Base-by-base conservation (phyloP, 2,888 invertebrate genomes). In the Drosophila barbarae region DNA sequence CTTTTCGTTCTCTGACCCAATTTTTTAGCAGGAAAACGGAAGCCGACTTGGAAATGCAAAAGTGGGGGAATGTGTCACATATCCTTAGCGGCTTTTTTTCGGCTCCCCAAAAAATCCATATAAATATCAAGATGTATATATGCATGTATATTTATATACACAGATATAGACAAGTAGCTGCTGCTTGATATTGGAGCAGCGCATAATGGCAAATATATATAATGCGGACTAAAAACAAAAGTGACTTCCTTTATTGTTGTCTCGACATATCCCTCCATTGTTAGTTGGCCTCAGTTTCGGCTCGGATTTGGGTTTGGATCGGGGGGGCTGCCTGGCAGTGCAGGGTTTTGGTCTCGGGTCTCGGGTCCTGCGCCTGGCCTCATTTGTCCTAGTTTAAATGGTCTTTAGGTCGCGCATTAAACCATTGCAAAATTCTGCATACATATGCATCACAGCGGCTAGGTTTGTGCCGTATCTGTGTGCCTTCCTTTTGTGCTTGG, bases 221-320 rank as follows among this genome's bases (percentile, higher is more conserved):
- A 80, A 85, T 83, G 85, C 77, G 81, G 85, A 72, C 78, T 76
- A 74, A 77, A 84, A 82, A 73, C 80, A 86, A 82, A 82, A 82
- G 85, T 76, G 74, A 72, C 79, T 76, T 47, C 42, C 60, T 68
- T 47, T 87, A 84, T 79, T 79, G 76, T 79, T 84, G 74, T 73
- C 84, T 72, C 72, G 83, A 83, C 85, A 86, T 71, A 85, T 85
- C 69, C 72, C 71, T 34, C 32, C 68, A 73, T 76, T 77, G 74
- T 77, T 76, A 74, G 74, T 77, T 71, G 67, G 54, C 47, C 18
- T 60, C 54, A 39, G 53, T 65, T 47, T 46, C 53, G 30, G 36
- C 34, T 38, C 26, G 65, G 47, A 21, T 59, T 69, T 36, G 69
- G 35, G 67, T 60, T 56, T 65, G 23, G 60, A 67, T 13, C 30